Conservation (phyloP, 2,113 vertebrate species). For the Alaudala cheleensis region DNA sequence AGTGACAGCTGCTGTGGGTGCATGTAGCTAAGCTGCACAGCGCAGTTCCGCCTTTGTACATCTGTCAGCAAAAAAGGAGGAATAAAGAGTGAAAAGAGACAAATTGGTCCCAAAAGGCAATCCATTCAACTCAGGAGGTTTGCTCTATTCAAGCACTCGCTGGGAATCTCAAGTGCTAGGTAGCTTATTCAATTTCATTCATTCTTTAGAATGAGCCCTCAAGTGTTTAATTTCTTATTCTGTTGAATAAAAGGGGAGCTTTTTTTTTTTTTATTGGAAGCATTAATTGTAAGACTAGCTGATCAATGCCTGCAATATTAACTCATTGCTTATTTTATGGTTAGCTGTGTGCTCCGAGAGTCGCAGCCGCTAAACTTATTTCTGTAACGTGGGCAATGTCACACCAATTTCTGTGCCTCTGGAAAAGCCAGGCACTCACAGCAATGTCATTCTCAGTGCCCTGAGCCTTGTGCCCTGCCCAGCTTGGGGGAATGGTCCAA, state of each 20-base stretch:
- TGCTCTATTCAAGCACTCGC: slow-evolving; percentile 98
- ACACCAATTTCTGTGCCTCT: neutral
- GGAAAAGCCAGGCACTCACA: neutral
- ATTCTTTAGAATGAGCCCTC: slow-evolving; percentile 96
- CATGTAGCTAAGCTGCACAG: slow-evolving; percentile 97
- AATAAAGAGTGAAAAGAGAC: slow-evolving; percentile 99
- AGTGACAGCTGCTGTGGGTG: slow-evolving; percentile 99
- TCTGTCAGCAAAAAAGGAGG: slow-evolving; percentile 98
- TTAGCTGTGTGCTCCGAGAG: slow-evolving; percentile 34
- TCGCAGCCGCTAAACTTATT: slow-evolving; percentile 6
- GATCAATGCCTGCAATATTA: slow-evolving; percentile 86
- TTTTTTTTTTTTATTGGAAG: slow-evolving; percentile 71
- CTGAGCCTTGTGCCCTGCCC: neutral
- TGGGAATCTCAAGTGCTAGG: slow-evolving; percentile 98
- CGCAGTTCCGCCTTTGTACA: slow-evolving; percentile 99
- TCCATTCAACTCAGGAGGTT: slow-evolving; percentile 98
- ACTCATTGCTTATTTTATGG: slow-evolving; percentile 76
- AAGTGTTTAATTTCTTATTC: slow-evolving; percentile 99
- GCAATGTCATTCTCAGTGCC: neutral
- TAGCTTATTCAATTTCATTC: slow-evolving; percentile 99
- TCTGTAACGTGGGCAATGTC: neutral
- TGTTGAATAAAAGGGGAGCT: slow-evolving; percentile 81
- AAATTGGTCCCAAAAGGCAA: slow-evolving; percentile 99
- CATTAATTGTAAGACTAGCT: slow-evolving; percentile 88
- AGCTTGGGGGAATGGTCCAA: neutral